These are phyloP conservation scores for Coreius guichenoti DNA, from an alignment of 2,797 vertebrate species.

Conservation along the genomic window DNA sequence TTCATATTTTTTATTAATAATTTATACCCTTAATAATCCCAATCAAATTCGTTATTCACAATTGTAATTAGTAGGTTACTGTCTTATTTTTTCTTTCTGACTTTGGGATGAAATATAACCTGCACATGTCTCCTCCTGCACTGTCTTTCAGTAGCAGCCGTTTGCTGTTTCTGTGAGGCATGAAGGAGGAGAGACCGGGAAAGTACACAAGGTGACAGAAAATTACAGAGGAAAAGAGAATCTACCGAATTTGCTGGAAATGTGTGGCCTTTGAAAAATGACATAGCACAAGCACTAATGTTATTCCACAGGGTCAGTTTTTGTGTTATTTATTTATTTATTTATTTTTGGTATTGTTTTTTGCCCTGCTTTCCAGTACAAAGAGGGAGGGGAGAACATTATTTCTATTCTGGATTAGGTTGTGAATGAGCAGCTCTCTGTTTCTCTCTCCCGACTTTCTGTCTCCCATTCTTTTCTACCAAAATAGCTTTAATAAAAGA, in stretches of 20 bases:
- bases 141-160: background rate
- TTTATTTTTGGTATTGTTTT: constrained; percentile 13
- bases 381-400: constrained; percentile 17
- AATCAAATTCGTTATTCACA: background rate
- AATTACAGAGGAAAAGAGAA: constrained; percentile 19
- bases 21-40: background rate
- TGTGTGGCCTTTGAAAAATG: constrained; percentile 20
- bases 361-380: constrained; percentile 21
- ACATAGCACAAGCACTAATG: background rate
- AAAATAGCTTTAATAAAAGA: constrained; percentile 28
- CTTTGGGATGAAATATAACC: background rate
- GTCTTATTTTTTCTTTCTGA: background rate
- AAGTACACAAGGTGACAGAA: constrained; percentile 24
- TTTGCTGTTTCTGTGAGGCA: background rate
- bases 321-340: constrained; percentile 31
- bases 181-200: background rate
- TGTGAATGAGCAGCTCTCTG: constrained; percentile 14
- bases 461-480: background rate
- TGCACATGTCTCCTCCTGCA: background rate
- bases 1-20: background rate
- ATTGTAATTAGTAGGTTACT: background rate
- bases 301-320: constrained; percentile 26
- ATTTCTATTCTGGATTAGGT: constrained; percentile 31
- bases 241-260: constrained; percentile 16
- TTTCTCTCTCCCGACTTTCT: background rate